phyloP scores from a whole-genome alignment of 2,797 vertebrate species.

The Microctenopoma stevenorrisi region DNA sequence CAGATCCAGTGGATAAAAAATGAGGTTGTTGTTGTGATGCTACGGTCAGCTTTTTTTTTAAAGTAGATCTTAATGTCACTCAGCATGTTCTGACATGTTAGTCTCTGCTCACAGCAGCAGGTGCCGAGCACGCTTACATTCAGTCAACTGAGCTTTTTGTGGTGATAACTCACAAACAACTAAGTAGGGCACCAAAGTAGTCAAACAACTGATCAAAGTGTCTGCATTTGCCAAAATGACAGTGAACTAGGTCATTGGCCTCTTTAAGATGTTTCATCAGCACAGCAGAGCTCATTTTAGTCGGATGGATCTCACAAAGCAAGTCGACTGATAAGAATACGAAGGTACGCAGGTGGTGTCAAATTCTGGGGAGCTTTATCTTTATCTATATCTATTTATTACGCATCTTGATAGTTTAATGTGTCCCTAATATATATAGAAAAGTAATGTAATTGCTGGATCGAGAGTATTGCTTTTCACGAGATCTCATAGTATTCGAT shows the following conservation, averaged over 20 bases:
- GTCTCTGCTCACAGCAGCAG: constrained; percentile 42
- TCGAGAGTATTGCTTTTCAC: background rate
- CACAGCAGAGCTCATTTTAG: constrained; percentile 22
- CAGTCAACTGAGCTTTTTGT: constrained; percentile 35
- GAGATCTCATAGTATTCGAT: background rate
- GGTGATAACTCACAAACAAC: constrained; percentile 59
- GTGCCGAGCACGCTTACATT: constrained; percentile 7
- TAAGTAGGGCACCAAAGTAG: constrained; percentile 67
- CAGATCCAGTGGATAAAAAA: background rate
- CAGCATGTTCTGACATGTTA: background rate
- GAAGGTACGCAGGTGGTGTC: background rate
- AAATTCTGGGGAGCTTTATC: constrained; percentile 48
- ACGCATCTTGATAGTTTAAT: background rate
- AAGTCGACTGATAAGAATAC: constrained; percentile 28
- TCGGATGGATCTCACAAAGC: constrained; percentile 12
- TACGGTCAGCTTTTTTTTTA: constrained; percentile 23
- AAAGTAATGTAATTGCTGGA: background rate
- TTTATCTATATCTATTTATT: background rate
- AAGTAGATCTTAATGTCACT: background rate
- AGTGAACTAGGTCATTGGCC: constrained; percentile 81
- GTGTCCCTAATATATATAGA: background rate
- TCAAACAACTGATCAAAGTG: constrained; percentile 48
- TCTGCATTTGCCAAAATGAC: constrained; percentile 61
- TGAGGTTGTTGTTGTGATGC: constrained; percentile 2
- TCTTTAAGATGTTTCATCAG: constrained; percentile 55